phyloP scores from a whole-genome alignment of 2,113 vertebrate genomes.

The Amphilophus citrinellus region DNA sequence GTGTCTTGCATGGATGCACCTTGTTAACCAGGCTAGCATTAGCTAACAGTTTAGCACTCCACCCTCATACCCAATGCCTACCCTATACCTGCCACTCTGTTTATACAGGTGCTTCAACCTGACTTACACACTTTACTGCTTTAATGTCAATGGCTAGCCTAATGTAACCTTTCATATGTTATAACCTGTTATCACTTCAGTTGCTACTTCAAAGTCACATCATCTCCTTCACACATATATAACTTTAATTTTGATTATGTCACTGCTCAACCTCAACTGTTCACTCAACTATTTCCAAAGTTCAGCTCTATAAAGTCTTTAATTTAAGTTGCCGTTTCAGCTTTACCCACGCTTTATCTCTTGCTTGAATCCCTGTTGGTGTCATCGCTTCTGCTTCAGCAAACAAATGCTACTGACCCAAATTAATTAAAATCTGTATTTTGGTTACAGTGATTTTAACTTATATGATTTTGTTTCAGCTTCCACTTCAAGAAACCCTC shows the following conservation, averaged over 20 bases:
- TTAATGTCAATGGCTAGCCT: neutral
- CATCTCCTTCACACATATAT: neutral
- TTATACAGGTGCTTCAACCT: neutral
- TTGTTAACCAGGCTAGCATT: neutral
- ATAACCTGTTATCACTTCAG: neutral
- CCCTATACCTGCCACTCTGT: neutral
- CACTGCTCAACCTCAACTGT: too few relatives aligned
- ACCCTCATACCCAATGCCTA: neutral
- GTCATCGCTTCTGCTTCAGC: neutral
- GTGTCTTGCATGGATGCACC: neutral
- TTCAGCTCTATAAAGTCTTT: neutral
- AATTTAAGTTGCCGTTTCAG: neutral
- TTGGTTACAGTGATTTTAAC: neutral
- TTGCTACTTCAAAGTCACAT: neutral
- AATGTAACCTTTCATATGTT: neutral
- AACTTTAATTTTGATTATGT: neutral
- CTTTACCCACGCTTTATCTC: neutral
- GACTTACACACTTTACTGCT: neutral
- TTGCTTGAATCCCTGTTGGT: neutral
- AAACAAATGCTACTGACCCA: neutral
- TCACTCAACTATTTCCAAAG: too few relatives aligned
- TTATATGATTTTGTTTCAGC: neutral
- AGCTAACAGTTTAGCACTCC: neutral
- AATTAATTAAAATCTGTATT: too few relatives aligned
- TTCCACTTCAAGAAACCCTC: neutral